Conservation (phyloP, 2,888 invertebrate genomes). For the Keiferia lycopersicella region DNA sequence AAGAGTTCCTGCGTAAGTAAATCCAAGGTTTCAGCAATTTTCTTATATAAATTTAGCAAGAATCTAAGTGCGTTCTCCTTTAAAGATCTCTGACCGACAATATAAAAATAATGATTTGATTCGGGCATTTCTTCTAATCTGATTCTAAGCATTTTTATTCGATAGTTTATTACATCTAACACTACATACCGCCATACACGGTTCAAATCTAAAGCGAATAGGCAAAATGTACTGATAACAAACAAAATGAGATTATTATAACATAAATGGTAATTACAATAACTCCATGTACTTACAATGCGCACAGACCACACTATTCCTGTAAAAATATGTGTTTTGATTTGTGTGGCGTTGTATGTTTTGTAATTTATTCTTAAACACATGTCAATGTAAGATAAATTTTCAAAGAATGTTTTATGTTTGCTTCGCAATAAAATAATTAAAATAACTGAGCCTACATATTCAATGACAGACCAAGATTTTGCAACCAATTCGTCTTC, state of each 20-base stretch:
- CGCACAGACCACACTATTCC: constrained; percentile 51
- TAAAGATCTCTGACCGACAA: constrained; percentile 53
- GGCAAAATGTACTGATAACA: constrained; percentile 51
- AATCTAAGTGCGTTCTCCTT: constrained; percentile 60
- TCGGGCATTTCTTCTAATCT: constrained; percentile 58
- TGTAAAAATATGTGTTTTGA: constrained; percentile 43
- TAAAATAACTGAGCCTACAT: constrained; percentile 46
- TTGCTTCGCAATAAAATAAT: constrained; percentile 52
- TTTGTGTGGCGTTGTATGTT: constrained; percentile 44
- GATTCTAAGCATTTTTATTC: constrained; percentile 55
- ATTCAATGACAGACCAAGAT: constrained; percentile 61
- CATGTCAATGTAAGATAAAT: constrained; percentile 49
- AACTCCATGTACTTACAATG: constrained; percentile 47
- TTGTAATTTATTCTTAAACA: constrained; percentile 53
- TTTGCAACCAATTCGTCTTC: constrained; percentile 43
- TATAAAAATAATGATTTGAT: constrained; percentile 57
- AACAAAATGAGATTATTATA: constrained; percentile 44
- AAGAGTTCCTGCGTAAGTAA: constrained; percentile 60
- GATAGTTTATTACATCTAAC: constrained; percentile 57
- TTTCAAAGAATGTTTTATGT: constrained; percentile 46
- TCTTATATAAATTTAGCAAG: constrained; percentile 55
- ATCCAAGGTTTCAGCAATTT: constrained; percentile 60
- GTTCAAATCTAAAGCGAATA: constrained; percentile 61
- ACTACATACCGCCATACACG: constrained; percentile 65
- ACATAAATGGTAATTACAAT: constrained; percentile 49